Conservation (phyloP, 2,113 vertebrate genomes). For the Platycercus adscitus region DNA sequence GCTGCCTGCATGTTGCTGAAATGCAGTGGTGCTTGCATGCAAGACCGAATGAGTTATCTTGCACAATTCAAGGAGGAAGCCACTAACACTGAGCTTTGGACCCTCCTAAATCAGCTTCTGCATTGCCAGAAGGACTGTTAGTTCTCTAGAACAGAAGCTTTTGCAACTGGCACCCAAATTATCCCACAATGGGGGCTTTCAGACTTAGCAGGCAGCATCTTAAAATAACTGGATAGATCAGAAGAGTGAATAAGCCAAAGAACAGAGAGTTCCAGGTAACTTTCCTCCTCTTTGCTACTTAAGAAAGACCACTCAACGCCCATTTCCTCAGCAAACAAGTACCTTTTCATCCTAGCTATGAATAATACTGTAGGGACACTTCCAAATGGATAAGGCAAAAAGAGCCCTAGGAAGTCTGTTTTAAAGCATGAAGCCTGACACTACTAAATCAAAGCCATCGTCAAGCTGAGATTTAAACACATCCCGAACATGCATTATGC, state of each 20-base stretch:
- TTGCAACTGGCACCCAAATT: neutral
- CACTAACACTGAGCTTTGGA: neutral
- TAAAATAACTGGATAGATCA: neutral
- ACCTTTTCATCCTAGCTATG: neutral
- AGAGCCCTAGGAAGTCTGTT: neutral
- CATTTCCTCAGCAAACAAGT: neutral
- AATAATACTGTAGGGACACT: neutral
- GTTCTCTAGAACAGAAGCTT: neutral
- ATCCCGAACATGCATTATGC: neutral
- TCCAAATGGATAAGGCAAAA: neutral
- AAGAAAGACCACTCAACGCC: neutral
- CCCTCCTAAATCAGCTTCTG: neutral
- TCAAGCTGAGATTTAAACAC: neutral
- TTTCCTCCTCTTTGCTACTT: neutral
- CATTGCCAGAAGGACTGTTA: neutral
- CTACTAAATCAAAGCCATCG: slow-evolving; percentile 5
- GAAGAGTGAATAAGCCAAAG: neutral
- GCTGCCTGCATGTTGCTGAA: neutral
- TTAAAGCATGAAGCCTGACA: neutral
- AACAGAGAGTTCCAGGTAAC: neutral
- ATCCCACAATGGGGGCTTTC: neutral
- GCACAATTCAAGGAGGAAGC: neutral
- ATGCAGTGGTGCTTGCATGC: neutral
- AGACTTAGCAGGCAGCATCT: neutral
- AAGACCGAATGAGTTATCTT: neutral